Evolutionary conservation across 2,113 vertebrate species (phyloP).

Genomic region (Taurulus bubalis): DNA sequence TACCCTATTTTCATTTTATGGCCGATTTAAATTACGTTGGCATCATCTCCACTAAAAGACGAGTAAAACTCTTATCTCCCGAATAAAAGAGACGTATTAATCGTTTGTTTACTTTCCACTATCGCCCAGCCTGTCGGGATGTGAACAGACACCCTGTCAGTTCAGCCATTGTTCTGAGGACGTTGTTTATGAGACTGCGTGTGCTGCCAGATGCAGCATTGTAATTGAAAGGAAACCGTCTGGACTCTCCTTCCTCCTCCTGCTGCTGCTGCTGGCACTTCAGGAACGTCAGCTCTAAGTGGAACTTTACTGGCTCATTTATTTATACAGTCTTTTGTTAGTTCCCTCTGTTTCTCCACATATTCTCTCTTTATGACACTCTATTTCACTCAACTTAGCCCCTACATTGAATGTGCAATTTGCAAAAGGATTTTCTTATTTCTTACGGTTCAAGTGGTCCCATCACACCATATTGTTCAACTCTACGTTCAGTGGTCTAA

Average conservation of each 20-base stretch:
- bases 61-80: slow-evolving; percentile 11
- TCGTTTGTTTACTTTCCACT: slow-evolving; percentile 43
- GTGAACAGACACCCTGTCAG: slow-evolving; percentile 58
- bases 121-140: slow-evolving; percentile 43
- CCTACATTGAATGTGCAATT: not conserved
- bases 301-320: slow-evolving; percentile 58
- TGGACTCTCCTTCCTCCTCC: slow-evolving; percentile 60
- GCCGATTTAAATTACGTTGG: slow-evolving; percentile 16
- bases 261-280: slow-evolving; percentile 57
- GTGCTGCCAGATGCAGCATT: slow-evolving; percentile 73
- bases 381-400: slow-evolving; percentile 15
- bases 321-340: slow-evolving; percentile 52
- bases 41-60: not conserved
- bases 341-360: slow-evolving; percentile 6
- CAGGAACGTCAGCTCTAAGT: slow-evolving; percentile 53
- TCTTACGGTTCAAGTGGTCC: not conserved
- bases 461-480: not conserved
- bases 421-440: not conserved
- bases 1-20: not conserved
- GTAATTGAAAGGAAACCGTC: slow-evolving; percentile 74
- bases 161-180: slow-evolving; percentile 53
- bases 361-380: slow-evolving; percentile 24
- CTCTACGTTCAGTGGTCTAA: not conserved
- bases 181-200: slow-evolving; percentile 54
- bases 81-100: slow-evolving; percentile 7